A percentile compares a stretch with the other conserved stretches of the same genome.
phyloP scores from a whole-genome alignment of 2,888 invertebrate species.

The Orthosia incerta region DNA sequence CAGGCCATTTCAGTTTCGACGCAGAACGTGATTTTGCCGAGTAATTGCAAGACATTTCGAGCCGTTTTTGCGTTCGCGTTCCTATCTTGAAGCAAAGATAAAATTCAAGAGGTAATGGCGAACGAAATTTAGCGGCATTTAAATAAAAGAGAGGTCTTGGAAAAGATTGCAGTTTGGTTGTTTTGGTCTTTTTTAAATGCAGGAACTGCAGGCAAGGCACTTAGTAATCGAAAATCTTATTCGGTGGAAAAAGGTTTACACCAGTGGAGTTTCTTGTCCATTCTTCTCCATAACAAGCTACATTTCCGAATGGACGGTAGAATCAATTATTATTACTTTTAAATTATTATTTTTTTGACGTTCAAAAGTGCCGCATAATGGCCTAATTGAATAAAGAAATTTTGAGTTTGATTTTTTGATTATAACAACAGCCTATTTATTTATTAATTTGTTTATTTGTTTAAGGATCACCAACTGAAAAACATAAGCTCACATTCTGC shows the following conservation, averaged over 20 bases:
- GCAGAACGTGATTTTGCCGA: constrained; percentile 32
- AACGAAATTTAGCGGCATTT: constrained; percentile 51
- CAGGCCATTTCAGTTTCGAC: constrained; percentile 27
- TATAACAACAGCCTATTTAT: too few species aligned
- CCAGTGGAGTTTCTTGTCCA: too few species aligned
- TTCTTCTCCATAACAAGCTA: too few species aligned
- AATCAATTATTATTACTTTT: too few species aligned
- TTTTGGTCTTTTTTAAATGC: constrained; percentile 26
- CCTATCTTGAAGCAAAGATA: constrained; percentile 48
- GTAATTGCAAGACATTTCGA: constrained; percentile 54
- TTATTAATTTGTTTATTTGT: too few species aligned
- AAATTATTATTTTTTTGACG: too few species aligned
- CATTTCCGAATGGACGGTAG: too few species aligned
- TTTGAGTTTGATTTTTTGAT: too few species aligned
- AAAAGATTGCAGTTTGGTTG: constrained; percentile 25
- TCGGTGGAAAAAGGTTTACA: neutral
- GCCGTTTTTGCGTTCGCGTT: constrained; percentile 46
- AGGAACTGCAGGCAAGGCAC: neutral
- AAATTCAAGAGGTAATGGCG: constrained; percentile 52
- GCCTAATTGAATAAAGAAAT: too few species aligned
- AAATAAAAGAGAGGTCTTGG: constrained; percentile 42
- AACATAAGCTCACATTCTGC: too few species aligned
- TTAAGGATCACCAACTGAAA: too few species aligned
- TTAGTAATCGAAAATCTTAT: neutral
- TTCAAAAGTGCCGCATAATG: too few species aligned